Conservation (phyloP, 2,888 invertebrate species). For the Ornithoptera priamus region DNA sequence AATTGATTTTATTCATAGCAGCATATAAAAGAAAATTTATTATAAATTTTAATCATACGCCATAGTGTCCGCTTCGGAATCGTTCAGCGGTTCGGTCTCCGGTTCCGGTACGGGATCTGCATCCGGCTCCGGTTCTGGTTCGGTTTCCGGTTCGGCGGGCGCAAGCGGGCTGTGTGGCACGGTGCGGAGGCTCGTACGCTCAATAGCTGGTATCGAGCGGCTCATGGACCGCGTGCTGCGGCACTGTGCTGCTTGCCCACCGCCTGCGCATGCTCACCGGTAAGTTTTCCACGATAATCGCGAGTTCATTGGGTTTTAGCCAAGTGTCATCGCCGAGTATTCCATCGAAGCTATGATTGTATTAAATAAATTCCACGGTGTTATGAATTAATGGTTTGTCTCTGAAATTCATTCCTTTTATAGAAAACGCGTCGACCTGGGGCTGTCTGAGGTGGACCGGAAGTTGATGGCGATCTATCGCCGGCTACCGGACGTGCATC, state of each 20-base stretch:
- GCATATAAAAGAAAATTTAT: too few species aligned
- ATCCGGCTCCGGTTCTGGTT: constrained; percentile 46
- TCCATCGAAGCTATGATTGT: too few species aligned
- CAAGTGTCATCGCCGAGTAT: too few species aligned
- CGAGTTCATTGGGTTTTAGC: too few species aligned
- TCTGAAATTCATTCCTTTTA: background rate
- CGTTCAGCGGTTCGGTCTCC: constrained; percentile 43
- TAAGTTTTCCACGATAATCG: background rate
- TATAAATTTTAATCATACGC: too few species aligned
- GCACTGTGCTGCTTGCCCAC: constrained; percentile 66
- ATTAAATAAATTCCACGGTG: too few species aligned
- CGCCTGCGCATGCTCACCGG: constrained; percentile 31
- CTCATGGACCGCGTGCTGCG: constrained; percentile 68
- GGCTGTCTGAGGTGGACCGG: constrained; percentile 67
- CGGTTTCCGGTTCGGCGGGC: constrained; percentile 45
- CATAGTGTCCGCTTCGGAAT: constrained; percentile 58
- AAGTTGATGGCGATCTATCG: constrained; percentile 75
- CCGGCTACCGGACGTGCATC: constrained; percentile 68
- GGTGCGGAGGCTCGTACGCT: constrained; percentile 63
- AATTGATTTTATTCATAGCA: too few species aligned
- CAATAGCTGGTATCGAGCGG: constrained; percentile 69
- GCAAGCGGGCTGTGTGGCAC: constrained; percentile 53
- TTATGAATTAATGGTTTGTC: too few species aligned
- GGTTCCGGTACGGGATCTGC: constrained; percentile 49
- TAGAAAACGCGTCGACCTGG: constrained; percentile 69